Evolutionary conservation across 2,888 invertebrate genomes (phyloP).

Genomic region (Callinectes sapidus): DNA sequence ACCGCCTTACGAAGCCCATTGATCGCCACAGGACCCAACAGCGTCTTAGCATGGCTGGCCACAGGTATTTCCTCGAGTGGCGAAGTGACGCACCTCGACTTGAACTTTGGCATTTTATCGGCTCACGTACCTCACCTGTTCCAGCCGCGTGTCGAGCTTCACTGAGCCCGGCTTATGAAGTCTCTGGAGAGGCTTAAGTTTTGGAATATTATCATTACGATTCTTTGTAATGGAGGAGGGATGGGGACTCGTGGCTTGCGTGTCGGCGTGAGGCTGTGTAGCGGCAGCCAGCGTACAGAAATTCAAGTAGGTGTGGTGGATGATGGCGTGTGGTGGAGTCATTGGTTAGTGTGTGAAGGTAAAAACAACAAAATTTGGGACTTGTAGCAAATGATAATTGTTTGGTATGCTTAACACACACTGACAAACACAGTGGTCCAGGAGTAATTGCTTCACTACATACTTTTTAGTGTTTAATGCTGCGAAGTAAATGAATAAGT

Average conservation of each 20-base stretch:
- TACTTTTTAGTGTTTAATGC: not conserved
- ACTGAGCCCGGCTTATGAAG: not conserved
- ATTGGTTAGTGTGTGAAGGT: not conserved
- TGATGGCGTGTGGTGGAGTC: not conserved
- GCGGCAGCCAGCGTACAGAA: not conserved
- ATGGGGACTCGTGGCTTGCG: not conserved
- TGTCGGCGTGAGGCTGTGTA: conserved; percentile 4
- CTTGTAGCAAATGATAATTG: not conserved
- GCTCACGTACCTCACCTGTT: not conserved
- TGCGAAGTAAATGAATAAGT: not conserved
- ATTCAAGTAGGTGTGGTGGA: not conserved
- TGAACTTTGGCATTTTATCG: conserved; percentile 11
- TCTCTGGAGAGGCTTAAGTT: not conserved
- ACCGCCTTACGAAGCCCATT: not conserved
- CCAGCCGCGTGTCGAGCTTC: not conserved
- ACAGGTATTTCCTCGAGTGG: not conserved
- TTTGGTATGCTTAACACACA: not conserved
- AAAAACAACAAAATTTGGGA: not conserved
- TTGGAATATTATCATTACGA: not conserved
- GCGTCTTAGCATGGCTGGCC: not conserved
- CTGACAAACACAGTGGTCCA: not conserved
- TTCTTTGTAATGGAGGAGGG: not conserved
- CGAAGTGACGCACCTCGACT: not conserved
- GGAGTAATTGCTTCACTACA: not conserved
- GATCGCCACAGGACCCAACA: not conserved